Evolutionary conservation across 92 coral and sea anemone species (phyloP), one percentile per base, ranked within the genome.

Genomic region (Zoanthus sansibaricus): DNA sequence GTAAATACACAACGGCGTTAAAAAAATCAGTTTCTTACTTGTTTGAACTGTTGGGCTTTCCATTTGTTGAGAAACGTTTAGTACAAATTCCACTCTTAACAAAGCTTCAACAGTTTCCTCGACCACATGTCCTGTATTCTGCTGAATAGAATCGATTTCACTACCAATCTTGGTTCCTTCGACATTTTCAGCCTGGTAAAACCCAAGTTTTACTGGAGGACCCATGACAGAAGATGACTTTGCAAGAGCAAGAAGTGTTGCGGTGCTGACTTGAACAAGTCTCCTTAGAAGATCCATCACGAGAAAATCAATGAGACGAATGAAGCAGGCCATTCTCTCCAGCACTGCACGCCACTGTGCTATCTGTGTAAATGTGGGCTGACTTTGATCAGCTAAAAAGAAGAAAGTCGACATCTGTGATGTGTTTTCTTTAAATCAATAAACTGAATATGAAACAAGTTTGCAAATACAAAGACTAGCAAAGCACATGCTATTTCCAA

Each of bases 341-440:
- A 97, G 97, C 54, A 97, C 98, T 11, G 94, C 91, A 67, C 98
- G 89, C 99, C 99, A 97, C 74, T 92, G 96, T 2, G 98, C 93
- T 92, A 97, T 97, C 83, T 95, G 98, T 9, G 97, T 93, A 84
- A 93, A 97, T 25, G 73, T 69, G 44, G 45, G 73, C 14, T 10
- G 44, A 18, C 15, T 30, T 13, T 31, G 73, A 13, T 32, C 73
- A 30, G 16, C 73, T 69, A 61, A 61, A 62, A 11, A 33, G 30
- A 62, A 5, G 31, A 62, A 16, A 61, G 9, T 62, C 30, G n/a
- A 62, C 17, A 6, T 62, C 5, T 9, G 69, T 62, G 20, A 62
- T 17, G 6, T 20, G 10, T 62, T 17, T 62, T 17, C 25, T 18
- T 62, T 18, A 58, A 58, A 17, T 5, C 66, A 58, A 58, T 12